Evolutionary conservation across 1,140 invertebrate species (phyloP).

Genomic region (Thaumetopoea pityocampa): DNA sequence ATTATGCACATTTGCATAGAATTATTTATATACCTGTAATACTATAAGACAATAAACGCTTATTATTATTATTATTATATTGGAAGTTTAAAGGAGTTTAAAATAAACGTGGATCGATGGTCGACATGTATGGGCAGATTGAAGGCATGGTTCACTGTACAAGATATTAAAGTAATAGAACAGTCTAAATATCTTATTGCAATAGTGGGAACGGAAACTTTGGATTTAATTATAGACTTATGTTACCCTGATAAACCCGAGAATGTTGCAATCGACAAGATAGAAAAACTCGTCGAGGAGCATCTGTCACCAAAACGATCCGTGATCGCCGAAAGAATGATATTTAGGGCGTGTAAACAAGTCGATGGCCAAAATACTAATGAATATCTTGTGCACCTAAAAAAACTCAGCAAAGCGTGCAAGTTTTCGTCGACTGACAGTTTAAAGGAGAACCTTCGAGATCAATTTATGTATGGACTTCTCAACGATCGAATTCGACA

Average conservation of each 20-base stretch:
- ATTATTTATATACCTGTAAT: not conserved
- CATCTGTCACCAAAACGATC: conserved; percentile 16
- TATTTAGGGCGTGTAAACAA: conserved; percentile 11
- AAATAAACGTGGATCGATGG: too few relatives aligned
- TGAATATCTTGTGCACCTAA: conserved; percentile 17
- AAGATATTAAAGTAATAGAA: too few relatives aligned
- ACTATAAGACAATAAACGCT: too few relatives aligned
- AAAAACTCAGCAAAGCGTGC: conserved; percentile 9
- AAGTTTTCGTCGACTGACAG: too few relatives aligned
- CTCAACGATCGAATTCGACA: too few relatives aligned
- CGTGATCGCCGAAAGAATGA: conserved; percentile 10
- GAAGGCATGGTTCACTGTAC: too few relatives aligned
- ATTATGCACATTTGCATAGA: not conserved
- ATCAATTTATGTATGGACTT: too few relatives aligned
- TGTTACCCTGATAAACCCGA: not conserved
- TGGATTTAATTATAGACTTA: not conserved
- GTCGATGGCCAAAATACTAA: conserved; percentile 6
- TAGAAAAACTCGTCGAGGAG: conserved; percentile 1
- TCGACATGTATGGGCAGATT: too few relatives aligned
- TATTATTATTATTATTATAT: too few relatives aligned
- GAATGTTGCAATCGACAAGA: not conserved
- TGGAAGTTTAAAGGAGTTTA: too few relatives aligned
- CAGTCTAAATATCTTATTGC: too few relatives aligned
- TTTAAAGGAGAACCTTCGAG: too few relatives aligned
- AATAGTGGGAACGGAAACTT: not conserved